Conservation (phyloP, 2,113 vertebrate species). For the Triplophysa dalaica region DNA sequence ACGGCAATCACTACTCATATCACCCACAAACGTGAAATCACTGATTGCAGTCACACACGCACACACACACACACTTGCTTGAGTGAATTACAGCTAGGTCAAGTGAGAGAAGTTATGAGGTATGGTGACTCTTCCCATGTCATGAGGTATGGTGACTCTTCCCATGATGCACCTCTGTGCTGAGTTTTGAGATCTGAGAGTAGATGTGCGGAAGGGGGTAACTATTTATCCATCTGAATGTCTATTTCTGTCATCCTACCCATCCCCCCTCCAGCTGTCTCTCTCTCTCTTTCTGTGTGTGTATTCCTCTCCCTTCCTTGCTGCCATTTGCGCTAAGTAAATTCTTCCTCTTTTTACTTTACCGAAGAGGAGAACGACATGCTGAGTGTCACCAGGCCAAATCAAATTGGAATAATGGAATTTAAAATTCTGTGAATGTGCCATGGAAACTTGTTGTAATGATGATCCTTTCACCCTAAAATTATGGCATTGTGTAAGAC, state of each 20-base stretch:
- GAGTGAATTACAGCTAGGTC: slow-evolving; percentile 43
- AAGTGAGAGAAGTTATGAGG: slow-evolving; percentile 24
- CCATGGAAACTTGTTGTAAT: neutral
- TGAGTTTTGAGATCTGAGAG: slow-evolving; percentile 67
- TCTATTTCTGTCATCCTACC: slow-evolving; percentile 76
- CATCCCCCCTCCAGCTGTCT: slow-evolving; percentile 80
- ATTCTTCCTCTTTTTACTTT: slow-evolving; percentile 64
- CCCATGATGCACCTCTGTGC: slow-evolving; percentile 55
- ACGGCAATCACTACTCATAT: neutral
- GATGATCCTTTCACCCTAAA: neutral
- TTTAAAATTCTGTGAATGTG: slow-evolving; percentile 15
- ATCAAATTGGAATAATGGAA: slow-evolving; percentile 9
- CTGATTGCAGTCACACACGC: neutral
- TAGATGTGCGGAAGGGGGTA: slow-evolving; percentile 57
- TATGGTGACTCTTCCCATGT: slow-evolving; percentile 43
- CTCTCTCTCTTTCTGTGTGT: slow-evolving; percentile 59
- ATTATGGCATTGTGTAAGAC: neutral
- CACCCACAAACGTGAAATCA: neutral
- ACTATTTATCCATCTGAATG: slow-evolving; percentile 77
- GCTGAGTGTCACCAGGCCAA: slow-evolving; percentile 10
- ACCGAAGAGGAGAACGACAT: slow-evolving; percentile 49
- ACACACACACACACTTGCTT: slow-evolving; percentile 9
- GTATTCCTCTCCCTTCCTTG: slow-evolving; percentile 56
- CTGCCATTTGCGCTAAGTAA: slow-evolving; percentile 63
- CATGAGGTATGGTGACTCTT: slow-evolving; percentile 29